Conservation (phyloP, 2,113 vertebrate genomes). For the Dicrurus megarhynchus region DNA sequence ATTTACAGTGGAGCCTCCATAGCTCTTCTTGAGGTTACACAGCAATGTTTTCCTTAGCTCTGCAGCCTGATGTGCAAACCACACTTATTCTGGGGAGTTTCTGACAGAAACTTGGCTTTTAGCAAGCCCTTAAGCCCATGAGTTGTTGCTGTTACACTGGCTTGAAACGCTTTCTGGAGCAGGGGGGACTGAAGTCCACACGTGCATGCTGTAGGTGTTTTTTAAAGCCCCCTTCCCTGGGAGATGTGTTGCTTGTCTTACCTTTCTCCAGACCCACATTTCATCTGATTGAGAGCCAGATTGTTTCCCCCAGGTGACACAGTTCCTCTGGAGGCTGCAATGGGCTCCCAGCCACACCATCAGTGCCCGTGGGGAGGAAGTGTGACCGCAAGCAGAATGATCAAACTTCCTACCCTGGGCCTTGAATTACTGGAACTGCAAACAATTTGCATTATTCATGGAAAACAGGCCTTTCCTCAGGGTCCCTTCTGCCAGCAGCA, state of each 20-base stretch:
- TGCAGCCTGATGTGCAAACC: not conserved
- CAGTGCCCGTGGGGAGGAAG: not conserved
- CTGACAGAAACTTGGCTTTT: slow-evolving; percentile 7
- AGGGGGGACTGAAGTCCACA: not conserved
- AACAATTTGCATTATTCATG: slow-evolving; percentile 10
- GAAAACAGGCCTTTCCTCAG: not conserved
- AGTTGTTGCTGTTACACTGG: not conserved
- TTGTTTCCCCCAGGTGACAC: not conserved
- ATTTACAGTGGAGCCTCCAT: not conserved
- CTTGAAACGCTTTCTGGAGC: not conserved
- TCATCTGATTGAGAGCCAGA: not conserved
- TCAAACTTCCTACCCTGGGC: not conserved
- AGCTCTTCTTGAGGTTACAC: not conserved
- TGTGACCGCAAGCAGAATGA: not conserved
- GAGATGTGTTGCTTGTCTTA: not conserved
- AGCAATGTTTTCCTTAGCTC: not conserved
- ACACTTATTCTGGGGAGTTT: not conserved
- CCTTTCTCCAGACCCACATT: not conserved
- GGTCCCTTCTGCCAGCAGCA: not conserved
- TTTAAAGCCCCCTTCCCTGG: not conserved
- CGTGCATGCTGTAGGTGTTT: not conserved
- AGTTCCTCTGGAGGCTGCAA: not conserved
- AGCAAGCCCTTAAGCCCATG: not conserved
- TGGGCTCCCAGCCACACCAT: not conserved
- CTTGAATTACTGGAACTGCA: not conserved